A percentile compares a stretch with the other conserved stretches of the same genome.
Evolutionary conservation across 2,797 vertebrate genomes (phyloP).

Genomic region (Propithecus deckenii): DNA sequence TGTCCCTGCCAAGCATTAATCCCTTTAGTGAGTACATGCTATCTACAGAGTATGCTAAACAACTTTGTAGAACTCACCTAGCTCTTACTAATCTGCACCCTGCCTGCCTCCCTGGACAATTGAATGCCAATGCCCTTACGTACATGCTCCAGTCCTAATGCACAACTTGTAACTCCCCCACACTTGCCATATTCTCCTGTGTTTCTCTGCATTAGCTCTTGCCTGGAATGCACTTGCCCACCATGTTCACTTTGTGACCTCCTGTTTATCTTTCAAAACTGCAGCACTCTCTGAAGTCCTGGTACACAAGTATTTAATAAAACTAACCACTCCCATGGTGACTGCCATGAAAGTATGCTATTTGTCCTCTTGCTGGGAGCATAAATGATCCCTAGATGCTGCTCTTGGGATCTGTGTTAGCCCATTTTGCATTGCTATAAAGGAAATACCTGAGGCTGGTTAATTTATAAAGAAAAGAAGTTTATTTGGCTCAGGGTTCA

Average conservation of each 20-base stretch:
- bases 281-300: not conserved
- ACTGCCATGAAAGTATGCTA: not conserved
- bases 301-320: not conserved
- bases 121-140: fast-evolving
- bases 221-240: not conserved
- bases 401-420: not conserved
- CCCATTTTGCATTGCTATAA: no score
- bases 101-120: not conserved
- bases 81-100: not conserved
- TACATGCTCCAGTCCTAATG: not conserved
- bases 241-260: not conserved
- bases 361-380: not conserved
- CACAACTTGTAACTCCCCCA: not conserved
- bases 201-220: not conserved
- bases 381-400: not conserved
- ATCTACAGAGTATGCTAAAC: not conserved
- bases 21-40: fast-evolving
- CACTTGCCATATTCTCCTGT: fast-evolving
- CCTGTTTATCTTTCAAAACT: not conserved
- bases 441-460: no score
- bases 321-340: not conserved
- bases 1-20: not conserved
- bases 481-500: no score
- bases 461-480: no score
- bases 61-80: not conserved